Conservation (phyloP, 2,888 invertebrate genomes). For the Pseudoips prasinana region DNA sequence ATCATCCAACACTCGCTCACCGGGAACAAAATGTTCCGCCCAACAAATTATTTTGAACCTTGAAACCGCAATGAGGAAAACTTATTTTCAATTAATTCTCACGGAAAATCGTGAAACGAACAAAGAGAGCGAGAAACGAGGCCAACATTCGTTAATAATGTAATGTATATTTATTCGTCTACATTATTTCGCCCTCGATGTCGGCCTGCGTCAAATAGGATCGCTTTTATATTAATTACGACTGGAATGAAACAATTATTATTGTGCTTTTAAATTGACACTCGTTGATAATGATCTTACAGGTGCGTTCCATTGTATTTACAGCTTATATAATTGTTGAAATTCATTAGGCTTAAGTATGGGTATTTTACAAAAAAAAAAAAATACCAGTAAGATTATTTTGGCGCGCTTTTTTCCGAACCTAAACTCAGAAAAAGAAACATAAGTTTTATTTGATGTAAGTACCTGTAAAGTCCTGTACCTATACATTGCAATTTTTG, state of each 20-base stretch:
- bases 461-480: no score
- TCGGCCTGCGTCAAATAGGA: constrained; percentile 60
- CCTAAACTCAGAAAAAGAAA: no score
- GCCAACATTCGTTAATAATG: constrained; percentile 82
- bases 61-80: constrained; percentile 61
- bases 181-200: constrained; percentile 68
- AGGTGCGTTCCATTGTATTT: constrained; percentile 15
- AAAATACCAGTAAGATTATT: no score
- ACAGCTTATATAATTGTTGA: no score
- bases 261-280: constrained; percentile 32
- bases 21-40: constrained; percentile 57
- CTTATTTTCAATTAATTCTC: constrained; percentile 67
- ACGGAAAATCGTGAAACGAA: constrained; percentile 72
- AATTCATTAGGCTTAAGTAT: no score
- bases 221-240: constrained; percentile 56
- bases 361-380: no score
- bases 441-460: no score
- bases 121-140: constrained; percentile 80
- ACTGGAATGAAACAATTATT: constrained; percentile 39
- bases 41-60: constrained; percentile 74
- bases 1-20: constrained; percentile 44
- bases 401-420: constrained; percentile 5
- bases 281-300: constrained; percentile 26
- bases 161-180: constrained; percentile 80
- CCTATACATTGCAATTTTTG: no score